Evolutionary conservation across 2,888 invertebrate species (phyloP), one percentile per base, ranked within the genome.

Genomic region (Neoascia interrupta): DNA sequence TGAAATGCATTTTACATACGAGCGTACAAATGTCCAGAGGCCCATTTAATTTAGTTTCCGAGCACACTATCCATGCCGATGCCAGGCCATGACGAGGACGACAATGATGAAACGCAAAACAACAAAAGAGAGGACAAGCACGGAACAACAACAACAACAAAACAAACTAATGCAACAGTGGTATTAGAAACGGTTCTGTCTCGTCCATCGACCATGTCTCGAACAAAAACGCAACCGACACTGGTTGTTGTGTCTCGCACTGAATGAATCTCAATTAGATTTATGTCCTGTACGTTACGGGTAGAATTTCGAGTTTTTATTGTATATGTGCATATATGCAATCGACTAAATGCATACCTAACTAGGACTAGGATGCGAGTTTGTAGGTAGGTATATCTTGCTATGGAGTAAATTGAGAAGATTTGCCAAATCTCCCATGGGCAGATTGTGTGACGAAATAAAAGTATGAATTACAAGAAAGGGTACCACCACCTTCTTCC

Each of bases 241-340:
- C 31, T 41, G 63, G 69, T 63, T 70, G 51, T 70, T 63, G 63
- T 58, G 70, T 56, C 45, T 43, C 70, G 64, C 64, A 72, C 76
- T 72, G 76, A 79, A 72, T 66, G 76, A 72, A 79, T 79, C 72
- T 72, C 66, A 79, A 79, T 79, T 79, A 79, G 76, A 72, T 79
- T 79, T 79, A 72, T 79, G 72, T 43, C 54, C 72, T n/a, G n/a
- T n/a, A n/a, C 34, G 49, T 60, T 72, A 36, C 2, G 37, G 56
- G 47, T 56, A 31, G 58, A 43, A 63, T 49, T 18, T 58, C 39
- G 19, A 21, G 34, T 31, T 18, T 26, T 18, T 1, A n/a, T 23
- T 8, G 18, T 11, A 16, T 18, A 6, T 47, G 18, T 21, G 23
- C 13, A 6, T 47, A 18, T 21, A 16, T 23, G 45, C 31, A 39